Percentiles rank a stretch among this genome's conserved stretches.
phyloP scores from a whole-genome alignment of 2,797 vertebrate species.

The Bradypus variegatus region DNA sequence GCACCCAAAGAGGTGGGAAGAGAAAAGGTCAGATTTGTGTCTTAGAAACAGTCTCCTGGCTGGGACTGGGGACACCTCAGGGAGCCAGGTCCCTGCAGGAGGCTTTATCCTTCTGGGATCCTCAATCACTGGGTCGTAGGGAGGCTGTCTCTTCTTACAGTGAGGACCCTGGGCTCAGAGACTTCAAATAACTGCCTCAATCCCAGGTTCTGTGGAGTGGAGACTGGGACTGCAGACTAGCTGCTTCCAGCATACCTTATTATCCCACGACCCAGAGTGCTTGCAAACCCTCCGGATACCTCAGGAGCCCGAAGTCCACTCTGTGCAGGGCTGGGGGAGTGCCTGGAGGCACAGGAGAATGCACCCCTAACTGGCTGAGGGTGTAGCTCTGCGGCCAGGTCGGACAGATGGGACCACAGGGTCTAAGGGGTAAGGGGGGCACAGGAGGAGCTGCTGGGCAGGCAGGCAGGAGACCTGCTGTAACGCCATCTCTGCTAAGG shows the following conservation, averaged over 20 bases:
- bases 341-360: too few species aligned
- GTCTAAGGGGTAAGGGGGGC: background rate
- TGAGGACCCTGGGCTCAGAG: background rate
- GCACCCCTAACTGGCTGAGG: background rate
- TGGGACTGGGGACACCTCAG: background rate
- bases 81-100: background rate
- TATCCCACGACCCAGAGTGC: background rate
- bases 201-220: background rate
- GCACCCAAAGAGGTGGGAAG: background rate
- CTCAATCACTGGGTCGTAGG: background rate
- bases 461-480: background rate
- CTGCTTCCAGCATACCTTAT: background rate
- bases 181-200: background rate
- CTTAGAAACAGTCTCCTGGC: background rate
- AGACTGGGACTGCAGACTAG: background rate
- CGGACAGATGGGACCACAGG: background rate
- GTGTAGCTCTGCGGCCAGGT: background rate
- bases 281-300: background rate
- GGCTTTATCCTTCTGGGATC: background rate
- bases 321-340: too few species aligned
- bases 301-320: background rate
- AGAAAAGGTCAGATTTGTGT: background rate
- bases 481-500: background rate
- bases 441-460: too few species aligned
- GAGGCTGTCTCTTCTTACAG: too few species aligned